These are phyloP conservation scores for Ifrita kowaldi DNA, from an alignment of 2,113 vertebrate genomes.

Conservation along the genomic window DNA sequence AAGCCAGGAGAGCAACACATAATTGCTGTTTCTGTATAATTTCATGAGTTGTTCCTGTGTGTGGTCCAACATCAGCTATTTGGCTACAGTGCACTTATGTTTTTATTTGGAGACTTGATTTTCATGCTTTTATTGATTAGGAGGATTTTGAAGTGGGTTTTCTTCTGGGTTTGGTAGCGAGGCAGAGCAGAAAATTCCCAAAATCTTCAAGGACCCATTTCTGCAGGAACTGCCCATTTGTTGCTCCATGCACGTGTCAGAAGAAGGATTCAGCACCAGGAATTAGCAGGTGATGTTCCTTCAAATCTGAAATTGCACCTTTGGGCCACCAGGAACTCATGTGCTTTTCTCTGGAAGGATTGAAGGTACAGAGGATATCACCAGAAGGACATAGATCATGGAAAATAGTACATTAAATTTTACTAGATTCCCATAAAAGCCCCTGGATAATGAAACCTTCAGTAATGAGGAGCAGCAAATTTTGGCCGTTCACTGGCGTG, in stretches of 20 bases:
- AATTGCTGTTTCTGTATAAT: not conserved
- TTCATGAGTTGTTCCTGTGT: not conserved
- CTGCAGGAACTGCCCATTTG: not conserved
- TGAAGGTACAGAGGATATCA: not conserved
- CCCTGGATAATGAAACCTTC: slow-evolving; percentile 31
- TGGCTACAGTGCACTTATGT: rapidly evolving
- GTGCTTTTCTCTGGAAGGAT: not conserved
- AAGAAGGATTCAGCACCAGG: not conserved
- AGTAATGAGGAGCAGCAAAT: slow-evolving; percentile 36
- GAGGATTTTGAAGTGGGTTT: not conserved
- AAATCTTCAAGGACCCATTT: not conserved
- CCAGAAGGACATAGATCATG: slow-evolving; percentile 21
- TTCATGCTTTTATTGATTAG: not conserved
- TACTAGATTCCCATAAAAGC: slow-evolving; percentile 38
- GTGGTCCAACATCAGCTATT: rapidly evolving
- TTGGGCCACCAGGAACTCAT: not conserved
- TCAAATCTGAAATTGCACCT: not conserved
- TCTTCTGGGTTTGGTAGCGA: not conserved
- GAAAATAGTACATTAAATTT: slow-evolving; percentile 36
- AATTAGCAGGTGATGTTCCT: not conserved
- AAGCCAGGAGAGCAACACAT: not conserved
- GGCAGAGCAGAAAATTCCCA: not conserved
- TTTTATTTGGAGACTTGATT: not conserved
- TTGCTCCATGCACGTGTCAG: not conserved
- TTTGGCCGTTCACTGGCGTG: slow-evolving; percentile 29